Evolutionary conservation across 2,797 vertebrate genomes (phyloP).

Genomic region (Sparus aurata): DNA sequence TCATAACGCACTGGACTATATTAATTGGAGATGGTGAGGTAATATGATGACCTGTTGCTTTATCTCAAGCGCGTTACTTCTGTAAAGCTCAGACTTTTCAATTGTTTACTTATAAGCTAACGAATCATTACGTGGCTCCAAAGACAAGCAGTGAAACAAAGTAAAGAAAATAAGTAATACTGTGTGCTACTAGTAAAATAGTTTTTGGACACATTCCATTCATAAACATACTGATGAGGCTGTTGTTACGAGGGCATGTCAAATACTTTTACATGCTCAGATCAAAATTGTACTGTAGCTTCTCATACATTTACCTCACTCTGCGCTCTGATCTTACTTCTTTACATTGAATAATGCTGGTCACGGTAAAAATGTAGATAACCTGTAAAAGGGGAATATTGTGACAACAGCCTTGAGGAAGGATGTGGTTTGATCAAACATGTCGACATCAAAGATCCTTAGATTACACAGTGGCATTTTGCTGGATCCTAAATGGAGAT

Average conservation of each 20-base stretch:
- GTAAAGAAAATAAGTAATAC: not conserved
- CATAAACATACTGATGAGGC: slow-evolving; percentile 13
- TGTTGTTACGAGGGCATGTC: slow-evolving; percentile 10
- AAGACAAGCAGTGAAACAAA: not conserved
- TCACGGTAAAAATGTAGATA: not conserved
- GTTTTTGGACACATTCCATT: slow-evolving; percentile 61
- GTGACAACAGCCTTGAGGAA: not conserved
- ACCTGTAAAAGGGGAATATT: not conserved
- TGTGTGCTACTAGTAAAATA: not conserved
- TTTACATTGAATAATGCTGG: slow-evolving; percentile 1
- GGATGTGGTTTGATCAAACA: not conserved
- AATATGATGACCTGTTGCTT: not conserved
- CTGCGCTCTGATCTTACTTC: slow-evolving; percentile 13
- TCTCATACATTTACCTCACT: slow-evolving; percentile 43
- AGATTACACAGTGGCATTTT: slow-evolving; percentile 1
- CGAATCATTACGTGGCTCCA: not conserved
- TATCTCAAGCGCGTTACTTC: slow-evolving; percentile 19
- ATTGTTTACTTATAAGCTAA: slow-evolving; percentile 39
- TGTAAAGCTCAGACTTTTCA: not conserved
- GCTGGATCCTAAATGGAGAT: not conserved
- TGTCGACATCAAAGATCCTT: not conserved
- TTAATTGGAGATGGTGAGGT: slow-evolving; percentile 7
- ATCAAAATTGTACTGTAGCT: slow-evolving; percentile 29
- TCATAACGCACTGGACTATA: slow-evolving; percentile 24
- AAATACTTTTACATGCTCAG: slow-evolving; percentile 4